phyloP scores from a whole-genome alignment of 2,113 vertebrate genomes.

The Zapus hudsonius region DNA sequence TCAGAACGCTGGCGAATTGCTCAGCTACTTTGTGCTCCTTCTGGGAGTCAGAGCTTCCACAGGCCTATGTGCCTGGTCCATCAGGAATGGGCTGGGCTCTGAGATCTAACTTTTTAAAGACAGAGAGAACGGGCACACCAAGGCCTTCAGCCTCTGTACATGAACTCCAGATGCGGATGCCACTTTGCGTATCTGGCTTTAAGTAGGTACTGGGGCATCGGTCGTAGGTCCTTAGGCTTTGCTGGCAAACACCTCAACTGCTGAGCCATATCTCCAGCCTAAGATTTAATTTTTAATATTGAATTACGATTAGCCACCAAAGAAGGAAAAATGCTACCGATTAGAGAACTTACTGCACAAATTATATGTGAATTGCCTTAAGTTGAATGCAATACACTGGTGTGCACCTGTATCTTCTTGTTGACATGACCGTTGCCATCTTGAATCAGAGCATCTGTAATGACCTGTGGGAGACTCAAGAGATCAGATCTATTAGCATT shows the following conservation, averaged over 20 bases:
- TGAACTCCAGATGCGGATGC: too few relatives aligned
- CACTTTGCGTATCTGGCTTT: too few relatives aligned
- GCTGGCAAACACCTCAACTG: too few relatives aligned
- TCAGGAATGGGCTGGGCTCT: neutral
- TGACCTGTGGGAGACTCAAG: neutral
- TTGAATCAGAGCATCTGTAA: neutral
- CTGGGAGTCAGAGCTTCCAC: neutral
- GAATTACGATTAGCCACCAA: neutral
- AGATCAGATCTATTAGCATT: neutral
- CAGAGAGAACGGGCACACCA: too few relatives aligned
- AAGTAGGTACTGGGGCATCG: too few relatives aligned
- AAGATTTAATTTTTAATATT: neutral
- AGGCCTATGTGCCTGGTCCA: neutral
- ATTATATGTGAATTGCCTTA: neutral
- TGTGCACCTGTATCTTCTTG: neutral
- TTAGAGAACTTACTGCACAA: neutral
- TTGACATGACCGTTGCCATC: neutral
- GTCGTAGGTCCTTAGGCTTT: too few relatives aligned
- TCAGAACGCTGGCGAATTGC: neutral
- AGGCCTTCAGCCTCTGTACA: too few relatives aligned
- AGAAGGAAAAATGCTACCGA: neutral
- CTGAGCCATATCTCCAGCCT: too few relatives aligned
- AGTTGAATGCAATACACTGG: neutral
- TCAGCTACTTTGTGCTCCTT: neutral
- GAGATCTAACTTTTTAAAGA: too few relatives aligned